phyloP scores from a whole-genome alignment of 1,140 invertebrate species.

The Danaus melanippus region DNA sequence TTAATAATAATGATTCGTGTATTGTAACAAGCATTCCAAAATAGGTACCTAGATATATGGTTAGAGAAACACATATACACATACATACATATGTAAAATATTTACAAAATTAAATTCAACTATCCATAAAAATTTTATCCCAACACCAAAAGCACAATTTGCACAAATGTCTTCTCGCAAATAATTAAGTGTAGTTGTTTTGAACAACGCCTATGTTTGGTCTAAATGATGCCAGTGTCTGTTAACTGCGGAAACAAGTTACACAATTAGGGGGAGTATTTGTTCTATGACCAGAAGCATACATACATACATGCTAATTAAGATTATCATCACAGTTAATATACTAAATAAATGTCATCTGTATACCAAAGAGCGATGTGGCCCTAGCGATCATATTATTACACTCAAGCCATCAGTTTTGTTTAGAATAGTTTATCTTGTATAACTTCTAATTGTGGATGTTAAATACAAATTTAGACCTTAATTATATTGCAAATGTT shows the following conservation, averaged over 20 bases:
- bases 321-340: too few species aligned
- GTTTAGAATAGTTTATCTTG: too few species aligned
- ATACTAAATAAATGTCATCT: background rate
- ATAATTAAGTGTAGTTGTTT: slow-evolving; percentile 18
- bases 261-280: slow-evolving; percentile 6
- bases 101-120: too few species aligned
- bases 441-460: too few species aligned
- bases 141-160: slow-evolving; percentile 7
- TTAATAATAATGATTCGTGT: slow-evolving; percentile 7
- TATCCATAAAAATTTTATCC: background rate
- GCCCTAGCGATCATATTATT: background rate
- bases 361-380: background rate
- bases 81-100: slow-evolving; percentile 1
- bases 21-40: background rate
- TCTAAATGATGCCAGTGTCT: slow-evolving; percentile 14
- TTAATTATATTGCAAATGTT: too few species aligned
- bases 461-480: too few species aligned
- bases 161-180: slow-evolving; percentile 15
- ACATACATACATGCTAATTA: too few species aligned
- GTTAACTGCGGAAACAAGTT: slow-evolving; percentile 8
- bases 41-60: too few species aligned
- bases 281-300: background rate
- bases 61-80: too few species aligned
- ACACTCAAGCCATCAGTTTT: too few species aligned
- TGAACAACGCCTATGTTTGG: slow-evolving; percentile 14